phyloP scores from a whole-genome alignment of 2,888 invertebrate species.

The Arenicola marina region DNA sequence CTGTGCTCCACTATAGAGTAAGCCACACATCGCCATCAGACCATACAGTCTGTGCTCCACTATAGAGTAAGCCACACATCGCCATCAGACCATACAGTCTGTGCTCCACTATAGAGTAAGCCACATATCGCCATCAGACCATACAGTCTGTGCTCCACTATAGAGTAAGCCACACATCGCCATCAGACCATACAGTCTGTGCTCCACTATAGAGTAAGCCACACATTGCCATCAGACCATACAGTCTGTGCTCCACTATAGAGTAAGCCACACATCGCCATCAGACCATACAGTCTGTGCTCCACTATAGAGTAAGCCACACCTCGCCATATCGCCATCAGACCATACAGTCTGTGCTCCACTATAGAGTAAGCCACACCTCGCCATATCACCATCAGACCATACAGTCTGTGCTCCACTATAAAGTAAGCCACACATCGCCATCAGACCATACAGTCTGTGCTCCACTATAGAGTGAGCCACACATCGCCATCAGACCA shows the following conservation, averaged over 20 bases:
- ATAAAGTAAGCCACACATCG: slow-evolving; percentile 25
- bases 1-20: slow-evolving; percentile 27
- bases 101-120: slow-evolving; percentile 26
- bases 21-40: slow-evolving; percentile 17
- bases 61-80: slow-evolving; percentile 24
- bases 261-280: slow-evolving; percentile 24
- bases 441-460: slow-evolving; percentile 23
- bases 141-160: slow-evolving; percentile 20
- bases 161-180: slow-evolving; percentile 25
- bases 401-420: slow-evolving; percentile 22
- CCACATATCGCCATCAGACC: slow-evolving; percentile 20
- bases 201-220: slow-evolving; percentile 27
- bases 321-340: slow-evolving; percentile 11
- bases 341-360: slow-evolving; percentile 24
- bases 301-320: slow-evolving; percentile 28
- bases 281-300: slow-evolving; percentile 24
- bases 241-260: slow-evolving; percentile 22
- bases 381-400: slow-evolving; percentile 17
- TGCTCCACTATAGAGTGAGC: slow-evolving; percentile 27
- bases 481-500: slow-evolving; percentile 19
- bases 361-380: slow-evolving; percentile 26
- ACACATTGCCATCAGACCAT: slow-evolving; percentile 20
- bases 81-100: slow-evolving; percentile 24
- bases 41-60: slow-evolving; percentile 25
- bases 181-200: slow-evolving; percentile 22